Evolutionary conservation across 1,140 invertebrate genomes (phyloP).

Genomic region (Cataglyphis hispanica): DNA sequence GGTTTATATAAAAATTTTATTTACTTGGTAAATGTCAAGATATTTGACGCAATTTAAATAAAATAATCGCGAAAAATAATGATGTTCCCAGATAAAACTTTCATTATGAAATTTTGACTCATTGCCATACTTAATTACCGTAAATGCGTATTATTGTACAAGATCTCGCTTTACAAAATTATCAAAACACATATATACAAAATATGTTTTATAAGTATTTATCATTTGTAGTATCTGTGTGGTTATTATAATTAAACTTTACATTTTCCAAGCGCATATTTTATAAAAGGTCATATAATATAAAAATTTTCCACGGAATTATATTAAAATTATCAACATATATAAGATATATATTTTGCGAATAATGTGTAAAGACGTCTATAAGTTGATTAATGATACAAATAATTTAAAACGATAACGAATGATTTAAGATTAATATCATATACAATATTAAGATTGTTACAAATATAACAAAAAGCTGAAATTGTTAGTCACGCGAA

Average conservation of each 20-base stretch:
- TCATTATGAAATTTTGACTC: not conserved
- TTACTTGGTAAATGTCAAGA: not conserved
- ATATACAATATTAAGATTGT: not conserved
- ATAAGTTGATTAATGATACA: not conserved
- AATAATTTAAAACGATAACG: not conserved
- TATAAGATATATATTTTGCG: not conserved
- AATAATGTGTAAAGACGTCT: not conserved
- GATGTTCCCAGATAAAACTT: not conserved
- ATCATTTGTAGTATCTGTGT: not conserved
- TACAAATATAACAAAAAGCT: not conserved
- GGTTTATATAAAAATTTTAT: not conserved
- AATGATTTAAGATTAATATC: not conserved
- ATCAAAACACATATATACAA: not conserved
- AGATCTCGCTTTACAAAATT: not conserved
- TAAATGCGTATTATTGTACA: not conserved
- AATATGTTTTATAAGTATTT: too few species aligned
- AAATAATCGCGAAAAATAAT: not conserved
- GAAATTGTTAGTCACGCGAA: conserved; percentile 10
- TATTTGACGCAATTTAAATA: not conserved
- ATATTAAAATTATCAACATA: not conserved
- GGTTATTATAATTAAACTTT: conserved; percentile 1
- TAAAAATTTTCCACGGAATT: not conserved
- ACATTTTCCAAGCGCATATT: not conserved
- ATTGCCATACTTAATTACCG: conserved; percentile 9
- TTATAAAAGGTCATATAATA: not conserved